Percentiles rank a stretch among this genome's conserved stretches.
phyloP scores from a whole-genome alignment of 2,113 vertebrate species.

The Rhabdomys dilectus region DNA sequence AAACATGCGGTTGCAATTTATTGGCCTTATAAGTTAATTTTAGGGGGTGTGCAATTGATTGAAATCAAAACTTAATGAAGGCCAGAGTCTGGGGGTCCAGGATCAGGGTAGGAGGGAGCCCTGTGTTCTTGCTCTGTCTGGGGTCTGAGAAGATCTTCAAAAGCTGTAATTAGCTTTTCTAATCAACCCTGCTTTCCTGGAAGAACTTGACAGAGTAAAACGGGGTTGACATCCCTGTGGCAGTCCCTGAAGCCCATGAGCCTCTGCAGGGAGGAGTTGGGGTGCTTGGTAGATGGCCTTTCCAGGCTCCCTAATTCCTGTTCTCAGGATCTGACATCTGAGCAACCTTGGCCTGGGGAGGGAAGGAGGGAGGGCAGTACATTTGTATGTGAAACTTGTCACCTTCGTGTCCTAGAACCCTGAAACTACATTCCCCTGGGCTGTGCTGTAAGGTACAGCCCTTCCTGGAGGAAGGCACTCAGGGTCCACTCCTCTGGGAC shows the following conservation, averaged over 20 bases:
- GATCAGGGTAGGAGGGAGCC: slow-evolving; percentile 5
- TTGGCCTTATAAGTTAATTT: slow-evolving; percentile 86
- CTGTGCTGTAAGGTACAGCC: background rate
- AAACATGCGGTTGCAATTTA: slow-evolving; percentile 86
- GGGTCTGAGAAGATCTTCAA: slow-evolving; percentile 84
- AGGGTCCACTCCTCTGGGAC: background rate
- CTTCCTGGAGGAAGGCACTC: background rate
- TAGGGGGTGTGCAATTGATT: slow-evolving; percentile 83
- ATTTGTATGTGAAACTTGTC: background rate
- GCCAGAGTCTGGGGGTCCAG: slow-evolving; percentile 74
- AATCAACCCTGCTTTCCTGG: slow-evolving; percentile 83
- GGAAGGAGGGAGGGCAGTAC: too few relatives aligned
- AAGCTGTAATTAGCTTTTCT: slow-evolving; percentile 84
- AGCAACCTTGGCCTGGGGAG: background rate
- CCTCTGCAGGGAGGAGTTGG: background rate
- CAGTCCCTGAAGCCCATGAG: background rate
- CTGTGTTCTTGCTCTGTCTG: slow-evolving; percentile 78
- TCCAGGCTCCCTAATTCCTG: background rate
- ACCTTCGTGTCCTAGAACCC: background rate
- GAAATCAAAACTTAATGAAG: slow-evolving; percentile 87
- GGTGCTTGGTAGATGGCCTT: too few relatives aligned
- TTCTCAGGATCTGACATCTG: background rate
- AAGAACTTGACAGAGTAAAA: slow-evolving; percentile 78
- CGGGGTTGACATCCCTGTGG: slow-evolving; percentile 68
- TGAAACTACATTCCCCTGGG: background rate